These are phyloP conservation scores for Ivindomyrus marchei DNA, from an alignment of 2,113 vertebrate species.

Conservation along the genomic window DNA sequence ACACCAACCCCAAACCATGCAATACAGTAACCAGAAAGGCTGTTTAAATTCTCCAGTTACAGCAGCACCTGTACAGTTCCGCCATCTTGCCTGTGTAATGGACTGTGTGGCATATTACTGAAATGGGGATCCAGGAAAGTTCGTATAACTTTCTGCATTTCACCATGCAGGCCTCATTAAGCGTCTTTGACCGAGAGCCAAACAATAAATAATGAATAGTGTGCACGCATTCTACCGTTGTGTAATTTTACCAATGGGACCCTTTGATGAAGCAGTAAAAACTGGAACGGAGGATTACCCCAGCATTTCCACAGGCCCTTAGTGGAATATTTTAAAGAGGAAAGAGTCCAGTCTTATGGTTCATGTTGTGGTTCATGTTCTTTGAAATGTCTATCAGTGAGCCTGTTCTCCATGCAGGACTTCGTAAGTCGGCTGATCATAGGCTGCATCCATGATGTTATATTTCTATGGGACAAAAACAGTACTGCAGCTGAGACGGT, in stretches of 20 bases:
- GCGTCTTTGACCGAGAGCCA: not conserved
- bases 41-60: not conserved
- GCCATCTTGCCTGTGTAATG: not conserved
- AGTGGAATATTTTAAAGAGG: not conserved
- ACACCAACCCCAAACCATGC: not conserved
- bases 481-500: not conserved
- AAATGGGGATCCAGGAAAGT: not conserved
- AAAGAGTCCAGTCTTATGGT: not conserved
- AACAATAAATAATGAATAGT: slow-evolving; percentile 1
- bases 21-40: not conserved
- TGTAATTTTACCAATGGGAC: not conserved
- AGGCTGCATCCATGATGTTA: not conserved
- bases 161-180: not conserved
- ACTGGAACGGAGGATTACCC: not conserved
- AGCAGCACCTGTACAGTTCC: not conserved
- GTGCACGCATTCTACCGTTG: not conserved
- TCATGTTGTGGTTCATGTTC: not conserved
- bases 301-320: not conserved
- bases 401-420: not conserved
- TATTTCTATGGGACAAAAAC: not conserved
- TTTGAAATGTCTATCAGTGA: not conserved
- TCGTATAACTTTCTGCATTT: not conserved
- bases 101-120: not conserved
- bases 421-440: not conserved
- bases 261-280: not conserved